Conservation (phyloP, 2,888 invertebrate species). For the Neuroscelio doddi region DNA sequence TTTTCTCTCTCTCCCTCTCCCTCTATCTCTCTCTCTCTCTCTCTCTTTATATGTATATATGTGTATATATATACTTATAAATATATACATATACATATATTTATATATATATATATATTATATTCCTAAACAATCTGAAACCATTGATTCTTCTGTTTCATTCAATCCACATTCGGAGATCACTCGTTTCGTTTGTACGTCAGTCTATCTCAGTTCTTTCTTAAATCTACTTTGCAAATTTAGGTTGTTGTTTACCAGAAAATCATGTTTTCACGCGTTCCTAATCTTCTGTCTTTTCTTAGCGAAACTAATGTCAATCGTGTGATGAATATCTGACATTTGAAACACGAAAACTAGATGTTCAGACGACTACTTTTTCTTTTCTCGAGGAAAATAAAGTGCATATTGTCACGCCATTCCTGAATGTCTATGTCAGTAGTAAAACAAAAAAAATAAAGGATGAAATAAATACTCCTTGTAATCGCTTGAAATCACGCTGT, state of each 20-base stretch:
- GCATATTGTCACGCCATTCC: too few relatives aligned
- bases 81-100: too few relatives aligned
- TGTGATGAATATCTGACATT: conserved; percentile 4
- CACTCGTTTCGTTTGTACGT: conserved; percentile 62
- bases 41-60: too few relatives aligned
- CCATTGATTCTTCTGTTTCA: conserved; percentile 30
- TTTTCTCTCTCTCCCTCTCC: conserved; percentile 29
- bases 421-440: too few relatives aligned
- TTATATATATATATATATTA: too few relatives aligned
- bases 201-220: conserved; percentile 62
- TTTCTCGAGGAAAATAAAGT: too few relatives aligned
- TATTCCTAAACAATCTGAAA: conserved; percentile 50
- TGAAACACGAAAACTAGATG: conserved; percentile 9
- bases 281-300: conserved; percentile 27
- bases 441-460: too few relatives aligned
- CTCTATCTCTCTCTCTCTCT: too few relatives aligned
- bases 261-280: conserved; percentile 20
- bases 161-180: conserved; percentile 55
- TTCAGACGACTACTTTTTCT: background rate
- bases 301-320: conserved; percentile 23
- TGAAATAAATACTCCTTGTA: too few relatives aligned
- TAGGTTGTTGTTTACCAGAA: conserved; percentile 39
- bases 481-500: too few relatives aligned
- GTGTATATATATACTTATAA: too few relatives aligned
- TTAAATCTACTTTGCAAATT: conserved; percentile 54